Evolutionary conservation across 2,797 vertebrate genomes (phyloP).

Genomic region (Acomys russatus): DNA sequence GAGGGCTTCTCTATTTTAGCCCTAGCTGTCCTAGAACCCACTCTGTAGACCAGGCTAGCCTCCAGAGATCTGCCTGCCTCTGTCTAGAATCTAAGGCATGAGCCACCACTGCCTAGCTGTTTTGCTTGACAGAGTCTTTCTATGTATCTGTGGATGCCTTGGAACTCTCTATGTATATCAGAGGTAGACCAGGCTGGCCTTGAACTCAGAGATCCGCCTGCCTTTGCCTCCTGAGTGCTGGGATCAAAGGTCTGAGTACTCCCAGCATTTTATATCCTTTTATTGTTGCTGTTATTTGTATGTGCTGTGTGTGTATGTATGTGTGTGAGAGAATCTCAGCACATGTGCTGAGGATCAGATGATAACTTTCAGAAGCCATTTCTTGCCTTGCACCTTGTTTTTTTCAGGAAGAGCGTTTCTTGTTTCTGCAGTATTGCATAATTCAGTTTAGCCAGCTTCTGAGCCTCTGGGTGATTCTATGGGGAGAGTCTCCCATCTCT

Average conservation of each 20-base stretch:
- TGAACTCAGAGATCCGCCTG: neutral
- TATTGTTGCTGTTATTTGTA: neutral
- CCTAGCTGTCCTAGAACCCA: neutral
- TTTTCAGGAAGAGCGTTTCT: neutral
- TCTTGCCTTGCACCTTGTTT: neutral
- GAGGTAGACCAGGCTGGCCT: neutral
- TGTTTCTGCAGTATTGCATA: neutral
- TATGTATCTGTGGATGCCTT: neutral
- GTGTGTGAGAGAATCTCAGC: neutral
- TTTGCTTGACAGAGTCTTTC: neutral
- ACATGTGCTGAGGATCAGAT: neutral
- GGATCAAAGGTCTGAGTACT: neutral
- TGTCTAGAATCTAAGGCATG: too few relatives aligned
- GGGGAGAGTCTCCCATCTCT: neutral
- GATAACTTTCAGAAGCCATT: neutral
- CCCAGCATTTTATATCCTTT: neutral
- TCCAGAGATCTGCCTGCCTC: neutral
- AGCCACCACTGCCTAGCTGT: too few relatives aligned
- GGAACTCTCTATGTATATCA: too few relatives aligned
- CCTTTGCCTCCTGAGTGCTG: neutral
- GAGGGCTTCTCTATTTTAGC: neutral
- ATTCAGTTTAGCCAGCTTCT: neutral
- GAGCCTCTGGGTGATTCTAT: neutral
- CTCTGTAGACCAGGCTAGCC: neutral
- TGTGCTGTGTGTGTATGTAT: neutral